Evolutionary conservation across 2,113 vertebrate genomes (phyloP).

Genomic region (Junco hyemalis): DNA sequence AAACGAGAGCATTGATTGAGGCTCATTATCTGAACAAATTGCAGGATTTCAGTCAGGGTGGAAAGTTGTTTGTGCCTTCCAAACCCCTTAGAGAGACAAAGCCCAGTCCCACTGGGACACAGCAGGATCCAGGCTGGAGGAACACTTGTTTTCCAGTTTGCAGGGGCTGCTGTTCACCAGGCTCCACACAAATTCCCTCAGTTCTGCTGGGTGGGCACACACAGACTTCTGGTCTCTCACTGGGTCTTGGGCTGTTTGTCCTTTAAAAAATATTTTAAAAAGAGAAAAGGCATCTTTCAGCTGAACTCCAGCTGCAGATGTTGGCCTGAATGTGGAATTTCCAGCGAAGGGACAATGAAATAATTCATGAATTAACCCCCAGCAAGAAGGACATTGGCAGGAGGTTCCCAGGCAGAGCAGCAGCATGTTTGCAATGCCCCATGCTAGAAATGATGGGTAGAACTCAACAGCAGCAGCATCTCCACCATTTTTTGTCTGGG

Average conservation of each 20-base stretch:
- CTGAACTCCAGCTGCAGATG: neutral
- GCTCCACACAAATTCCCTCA: neutral
- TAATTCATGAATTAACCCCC: neutral
- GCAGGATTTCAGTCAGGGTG: neutral
- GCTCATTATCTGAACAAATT: conserved; percentile 6
- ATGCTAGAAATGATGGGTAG: neutral
- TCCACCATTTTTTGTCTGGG: neutral
- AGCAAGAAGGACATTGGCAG: neutral
- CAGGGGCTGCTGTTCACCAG: neutral
- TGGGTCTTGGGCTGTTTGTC: neutral
- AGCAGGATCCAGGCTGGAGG: neutral
- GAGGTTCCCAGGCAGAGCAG: neutral
- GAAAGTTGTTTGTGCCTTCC: neutral
- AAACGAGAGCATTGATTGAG: conserved; percentile 17
- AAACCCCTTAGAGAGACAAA: neutral
- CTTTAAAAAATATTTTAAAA: neutral
- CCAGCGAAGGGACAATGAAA: neutral
- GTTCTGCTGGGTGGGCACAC: neutral
- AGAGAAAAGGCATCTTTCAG: neutral
- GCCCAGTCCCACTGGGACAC: neutral
- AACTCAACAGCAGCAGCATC: neutral
- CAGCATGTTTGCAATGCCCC: neutral
- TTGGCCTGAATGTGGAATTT: neutral
- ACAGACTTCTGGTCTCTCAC: neutral
- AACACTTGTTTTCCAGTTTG: neutral